phyloP scores from a whole-genome alignment of 2,888 invertebrate genomes.

The Melieria crassipennis region DNA sequence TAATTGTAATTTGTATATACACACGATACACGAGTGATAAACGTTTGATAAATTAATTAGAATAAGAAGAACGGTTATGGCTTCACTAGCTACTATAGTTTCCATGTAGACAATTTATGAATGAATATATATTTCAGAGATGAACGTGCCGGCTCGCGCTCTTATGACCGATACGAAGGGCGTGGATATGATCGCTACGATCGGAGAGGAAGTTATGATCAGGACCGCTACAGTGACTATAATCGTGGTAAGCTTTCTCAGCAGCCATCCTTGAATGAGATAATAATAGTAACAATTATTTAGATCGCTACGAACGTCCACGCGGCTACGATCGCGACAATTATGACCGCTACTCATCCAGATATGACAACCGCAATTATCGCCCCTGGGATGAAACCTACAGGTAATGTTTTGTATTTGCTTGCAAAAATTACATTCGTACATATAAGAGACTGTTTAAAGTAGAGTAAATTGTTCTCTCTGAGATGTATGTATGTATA shows the following conservation, averaged over 20 bases:
- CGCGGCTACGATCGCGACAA: conserved; percentile 57
- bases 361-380: conserved; percentile 64
- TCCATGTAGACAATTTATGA: not conserved
- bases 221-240: conserved; percentile 51
- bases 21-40: no score
- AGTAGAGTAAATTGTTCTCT: not conserved
- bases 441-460: not conserved
- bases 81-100: no score
- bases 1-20: no score
- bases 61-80: no score
- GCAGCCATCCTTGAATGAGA: not conserved
- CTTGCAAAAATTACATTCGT: not conserved
- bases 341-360: conserved; percentile 61
- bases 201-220: conserved; percentile 45
- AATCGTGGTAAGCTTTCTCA: conserved; percentile 42
- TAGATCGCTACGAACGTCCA: conserved; percentile 62
- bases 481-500: conserved; percentile 23
- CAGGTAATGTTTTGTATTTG: conserved; percentile 58
- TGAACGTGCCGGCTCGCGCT: conserved; percentile 53
- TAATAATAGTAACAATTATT: not conserved
- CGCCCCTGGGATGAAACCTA: conserved; percentile 65
- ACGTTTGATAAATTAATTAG: no score
- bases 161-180: conserved; percentile 55
- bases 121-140: conserved; percentile 46
- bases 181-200: conserved; percentile 49